Conservation (phyloP, 1,140 invertebrate genomes). For the Drosophila nebulosa region DNA sequence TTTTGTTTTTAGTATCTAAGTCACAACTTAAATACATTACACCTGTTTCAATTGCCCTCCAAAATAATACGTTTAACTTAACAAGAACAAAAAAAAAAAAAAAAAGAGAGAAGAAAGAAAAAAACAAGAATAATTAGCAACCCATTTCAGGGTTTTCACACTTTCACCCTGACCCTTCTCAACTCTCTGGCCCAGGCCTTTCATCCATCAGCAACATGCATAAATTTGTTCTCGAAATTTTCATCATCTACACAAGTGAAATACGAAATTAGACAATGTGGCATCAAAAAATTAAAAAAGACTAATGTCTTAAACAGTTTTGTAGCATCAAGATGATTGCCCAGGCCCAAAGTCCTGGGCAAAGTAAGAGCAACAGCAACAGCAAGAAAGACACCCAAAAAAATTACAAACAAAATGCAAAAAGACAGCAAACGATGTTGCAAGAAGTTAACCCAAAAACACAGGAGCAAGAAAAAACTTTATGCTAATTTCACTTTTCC, state of each 20-base stretch:
- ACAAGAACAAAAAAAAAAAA: not conserved
- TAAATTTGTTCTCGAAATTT: not conserved
- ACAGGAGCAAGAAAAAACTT: conserved; percentile 41
- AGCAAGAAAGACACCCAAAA: conserved; percentile 41
- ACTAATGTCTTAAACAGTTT: conserved; percentile 45
- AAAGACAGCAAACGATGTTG: conserved; percentile 38
- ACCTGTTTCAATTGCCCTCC: not conserved
- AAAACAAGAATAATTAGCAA: not conserved
- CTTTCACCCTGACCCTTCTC: not conserved
- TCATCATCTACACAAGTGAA: not conserved
- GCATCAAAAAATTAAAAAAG: conserved; percentile 29
- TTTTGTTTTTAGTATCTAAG: too few relatives aligned
- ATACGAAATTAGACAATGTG: conserved; percentile 31
- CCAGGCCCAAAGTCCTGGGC: not conserved
- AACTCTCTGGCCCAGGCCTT: not conserved
- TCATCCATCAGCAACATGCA: not conserved
- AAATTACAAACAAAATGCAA: conserved; percentile 52
- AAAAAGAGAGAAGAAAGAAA: too few relatives aligned
- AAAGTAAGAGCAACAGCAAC: conserved; percentile 15
- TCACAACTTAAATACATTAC: too few relatives aligned
- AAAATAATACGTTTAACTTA: not conserved
- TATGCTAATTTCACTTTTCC: conserved; percentile 76
- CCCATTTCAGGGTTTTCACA: not conserved
- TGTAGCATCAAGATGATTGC: conserved; percentile 41
- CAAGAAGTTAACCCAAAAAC: conserved; percentile 49